Conservation (phyloP, 1,140 invertebrate species). For the Stegodyphus mimosarum region DNA sequence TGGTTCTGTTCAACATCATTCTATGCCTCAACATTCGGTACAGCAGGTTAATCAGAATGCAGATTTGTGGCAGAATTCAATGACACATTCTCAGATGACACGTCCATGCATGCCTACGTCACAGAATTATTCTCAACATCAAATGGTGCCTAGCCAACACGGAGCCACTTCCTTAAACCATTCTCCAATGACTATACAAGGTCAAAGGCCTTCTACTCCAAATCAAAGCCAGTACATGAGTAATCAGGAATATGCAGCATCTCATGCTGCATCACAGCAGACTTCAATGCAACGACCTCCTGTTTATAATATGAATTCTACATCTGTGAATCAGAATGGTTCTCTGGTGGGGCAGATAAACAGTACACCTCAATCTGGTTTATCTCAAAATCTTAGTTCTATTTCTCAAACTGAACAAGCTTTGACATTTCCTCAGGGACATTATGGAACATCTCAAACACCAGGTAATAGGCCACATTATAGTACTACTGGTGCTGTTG, state of each 20-base stretch:
- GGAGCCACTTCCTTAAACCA: slow-evolving; percentile 25
- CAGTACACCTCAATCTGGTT: slow-evolving; percentile 43
- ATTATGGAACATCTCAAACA: slow-evolving; percentile 54
- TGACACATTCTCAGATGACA: slow-evolving; percentile 53
- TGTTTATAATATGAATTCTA: slow-evolving; percentile 57
- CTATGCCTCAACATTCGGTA: slow-evolving; percentile 35
- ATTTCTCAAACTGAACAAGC: slow-evolving; percentile 54
- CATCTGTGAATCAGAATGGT: slow-evolving; percentile 54
- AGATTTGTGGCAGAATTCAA: slow-evolving; percentile 59
- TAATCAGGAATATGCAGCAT: slow-evolving; percentile 52
- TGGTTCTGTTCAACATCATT: slow-evolving; percentile 52
- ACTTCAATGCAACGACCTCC: slow-evolving; percentile 56
- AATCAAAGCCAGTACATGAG: slow-evolving; percentile 58
- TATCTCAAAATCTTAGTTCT: slow-evolving; percentile 40
- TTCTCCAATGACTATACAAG: slow-evolving; percentile 30
- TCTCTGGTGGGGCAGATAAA: slow-evolving; percentile 46
- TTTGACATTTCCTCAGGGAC: slow-evolving; percentile 60
- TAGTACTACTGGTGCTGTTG: slow-evolving; percentile 39
- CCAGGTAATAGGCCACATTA: slow-evolving; percentile 53
- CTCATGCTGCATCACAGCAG: slow-evolving; percentile 40
- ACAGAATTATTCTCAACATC: slow-evolving; percentile 57
- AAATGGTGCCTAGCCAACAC: slow-evolving; percentile 48
- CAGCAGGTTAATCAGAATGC: slow-evolving; percentile 52
- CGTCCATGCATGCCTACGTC: slow-evolving; percentile 47
- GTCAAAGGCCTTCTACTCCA: slow-evolving; percentile 40